Conservation (phyloP, 2,888 invertebrate genomes). For the Tetragnatha montana region DNA sequence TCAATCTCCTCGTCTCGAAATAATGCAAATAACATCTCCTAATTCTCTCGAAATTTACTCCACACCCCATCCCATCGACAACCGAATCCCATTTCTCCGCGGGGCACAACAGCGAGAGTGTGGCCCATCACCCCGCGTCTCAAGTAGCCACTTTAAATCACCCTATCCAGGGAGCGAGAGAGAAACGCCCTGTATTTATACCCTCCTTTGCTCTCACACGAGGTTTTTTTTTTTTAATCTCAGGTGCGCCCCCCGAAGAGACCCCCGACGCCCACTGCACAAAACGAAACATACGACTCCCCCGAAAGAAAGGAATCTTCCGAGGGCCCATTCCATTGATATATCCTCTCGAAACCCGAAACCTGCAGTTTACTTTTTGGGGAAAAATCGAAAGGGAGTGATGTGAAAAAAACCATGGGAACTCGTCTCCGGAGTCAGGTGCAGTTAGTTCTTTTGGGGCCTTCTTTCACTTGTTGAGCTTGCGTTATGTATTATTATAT, state of each 20-base stretch:
- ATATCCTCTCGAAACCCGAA: slow-evolving; percentile 58
- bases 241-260: not conserved
- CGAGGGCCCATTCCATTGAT: slow-evolving; percentile 31
- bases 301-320: slow-evolving; percentile 21
- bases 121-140: not conserved
- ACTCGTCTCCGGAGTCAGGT: slow-evolving; percentile 45
- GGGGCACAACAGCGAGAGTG: not conserved
- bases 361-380: slow-evolving; percentile 55
- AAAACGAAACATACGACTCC: slow-evolving; percentile 48
- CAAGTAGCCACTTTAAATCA: not conserved
- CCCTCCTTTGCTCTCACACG: slow-evolving; percentile 4
- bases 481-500: slow-evolving; percentile 54
- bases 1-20: no score
- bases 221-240: slow-evolving; percentile 9
- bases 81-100: not conserved
- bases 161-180: not conserved
- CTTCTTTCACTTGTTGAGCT: slow-evolving; percentile 54
- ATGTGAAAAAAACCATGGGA: slow-evolving; percentile 45
- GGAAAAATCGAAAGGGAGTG: not conserved
- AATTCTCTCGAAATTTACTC: not conserved
- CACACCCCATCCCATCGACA: not conserved
- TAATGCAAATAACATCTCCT: no score
- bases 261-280: slow-evolving; percentile 48
- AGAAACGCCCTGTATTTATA: not conserved
- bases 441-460: slow-evolving; percentile 22